Percentiles rank a stretch among this genome's conserved stretches.
These are phyloP conservation scores for Carcina quercana DNA, from an alignment of 2,888 invertebrate genomes.

Conservation along the genomic window DNA sequence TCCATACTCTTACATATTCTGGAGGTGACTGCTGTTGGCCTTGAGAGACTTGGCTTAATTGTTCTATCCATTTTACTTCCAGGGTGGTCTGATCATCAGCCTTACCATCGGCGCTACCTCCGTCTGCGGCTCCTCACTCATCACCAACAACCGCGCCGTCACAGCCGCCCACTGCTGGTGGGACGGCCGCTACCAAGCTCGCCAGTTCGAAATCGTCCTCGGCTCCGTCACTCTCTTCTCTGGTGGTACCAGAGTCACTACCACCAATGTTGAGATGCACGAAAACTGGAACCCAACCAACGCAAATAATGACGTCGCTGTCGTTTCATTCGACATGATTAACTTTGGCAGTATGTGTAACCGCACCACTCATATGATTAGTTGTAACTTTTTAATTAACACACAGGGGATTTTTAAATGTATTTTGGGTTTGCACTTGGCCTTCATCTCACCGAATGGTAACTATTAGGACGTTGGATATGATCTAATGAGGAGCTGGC, in stretches of 20 bases:
- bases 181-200: slow-evolving; percentile 13
- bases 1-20: neutral
- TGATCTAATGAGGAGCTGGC: no score
- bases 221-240: slow-evolving; percentile 28
- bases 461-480: no score
- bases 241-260: slow-evolving; percentile 26
- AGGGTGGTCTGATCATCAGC: slow-evolving; percentile 24
- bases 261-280: slow-evolving; percentile 23
- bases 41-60: neutral
- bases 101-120: slow-evolving; percentile 19
- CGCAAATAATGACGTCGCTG: slow-evolving; percentile 29
- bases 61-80: slow-evolving; percentile 3
- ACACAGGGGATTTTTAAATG: no score
- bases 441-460: no score
- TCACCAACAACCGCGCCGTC: slow-evolving; percentile 23
- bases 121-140: slow-evolving; percentile 32
- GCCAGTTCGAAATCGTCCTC: slow-evolving; percentile 23
- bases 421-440: no score
- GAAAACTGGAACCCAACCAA: slow-evolving; percentile 19
- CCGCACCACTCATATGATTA: no score
- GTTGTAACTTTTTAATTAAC: no score
- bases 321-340: slow-evolving; percentile 20
- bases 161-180: slow-evolving; percentile 28
- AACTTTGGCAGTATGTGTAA: slow-evolving; percentile 21
- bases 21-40: neutral